These are phyloP conservation scores for Lissonota sp. DNA, from an alignment of 2,888 invertebrate genomes.

Conservation along the genomic window DNA sequence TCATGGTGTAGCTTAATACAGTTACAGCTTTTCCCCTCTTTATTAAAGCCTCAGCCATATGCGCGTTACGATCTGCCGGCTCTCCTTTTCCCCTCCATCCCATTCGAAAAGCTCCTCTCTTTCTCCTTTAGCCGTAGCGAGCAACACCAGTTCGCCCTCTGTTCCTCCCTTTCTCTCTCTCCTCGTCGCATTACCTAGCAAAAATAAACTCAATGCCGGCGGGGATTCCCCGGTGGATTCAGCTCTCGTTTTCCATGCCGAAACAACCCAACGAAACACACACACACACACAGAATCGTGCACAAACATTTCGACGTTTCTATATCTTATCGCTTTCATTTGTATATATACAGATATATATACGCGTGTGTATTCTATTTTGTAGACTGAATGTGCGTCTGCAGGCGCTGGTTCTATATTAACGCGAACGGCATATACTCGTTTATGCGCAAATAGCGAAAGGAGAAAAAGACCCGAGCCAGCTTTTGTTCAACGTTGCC, in stretches of 20 bases:
- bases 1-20: slow-evolving; percentile 57
- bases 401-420: too few species aligned
- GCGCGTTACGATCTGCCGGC: slow-evolving; percentile 66
- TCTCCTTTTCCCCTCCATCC: slow-evolving; percentile 27
- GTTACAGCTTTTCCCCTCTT: slow-evolving; percentile 65
- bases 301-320: slow-evolving; percentile 19
- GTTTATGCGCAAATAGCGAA: slow-evolving; percentile 27
- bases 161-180: slow-evolving; percentile 1
- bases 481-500: slow-evolving; percentile 46
- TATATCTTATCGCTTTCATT: slow-evolving; percentile 48
- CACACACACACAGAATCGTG: slow-evolving; percentile 10
- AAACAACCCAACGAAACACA: slow-evolving; percentile 40
- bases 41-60: slow-evolving; percentile 67
- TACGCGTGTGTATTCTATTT: slow-evolving; percentile 11
- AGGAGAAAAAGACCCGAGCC: slow-evolving; percentile 2
- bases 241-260: slow-evolving; percentile 39
- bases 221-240: slow-evolving; percentile 53
- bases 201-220: slow-evolving; percentile 54
- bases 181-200: slow-evolving; percentile 32
- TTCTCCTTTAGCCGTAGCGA: not conserved
- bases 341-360: not conserved
- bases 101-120: slow-evolving; percentile 25
- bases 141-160: slow-evolving; percentile 2
- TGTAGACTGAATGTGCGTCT: slow-evolving; percentile 9
- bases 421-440: not conserved